Base-by-base conservation (phyloP, 2,113 vertebrate genomes). In the Paedocypris sp. region DNA sequence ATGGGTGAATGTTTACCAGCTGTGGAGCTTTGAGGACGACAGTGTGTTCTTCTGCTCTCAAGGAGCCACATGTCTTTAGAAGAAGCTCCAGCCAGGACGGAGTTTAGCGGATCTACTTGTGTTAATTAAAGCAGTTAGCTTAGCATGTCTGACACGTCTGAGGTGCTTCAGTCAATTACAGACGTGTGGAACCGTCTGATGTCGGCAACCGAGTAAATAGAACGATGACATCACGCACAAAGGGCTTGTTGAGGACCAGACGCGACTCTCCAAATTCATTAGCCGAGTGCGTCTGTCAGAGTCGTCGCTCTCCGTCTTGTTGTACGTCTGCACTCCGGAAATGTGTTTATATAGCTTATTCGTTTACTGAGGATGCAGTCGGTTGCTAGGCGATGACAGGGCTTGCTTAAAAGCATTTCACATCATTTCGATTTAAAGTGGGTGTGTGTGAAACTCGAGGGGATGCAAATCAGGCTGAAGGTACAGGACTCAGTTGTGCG, bases 331-430 rank as follows among this genome's bases (percentile, higher is more conserved):
- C 31, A 43, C 53, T 31, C 38, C 9, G 4, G 53, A 58, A 43
- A 58, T 45, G 28, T 45, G 54, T 45, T 58, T 42, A 58, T 58
- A 43, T 58, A 43, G 39, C 54, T 19, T 45, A 39, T 58, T 58
- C 54, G 18, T 39, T 39, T 58, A 10, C 18, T n/a, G n/a, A n/a
- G n/a, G 39, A 58, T 22, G 18, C 25, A 13, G 26, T 43, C 1
- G 6, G 39, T 58, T 58, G 54, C 54, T 58, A 58, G 39, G 54
- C 42, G 54, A 58, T 58, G 54, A 58, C 54, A 43, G 26, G 16
- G 31, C 32, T 43, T 43, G 54, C 54, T 43, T 58, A 58, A 58
- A 58, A 58, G 54, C 54, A 58, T 56, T 41, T 36, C 5, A 23
- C 23, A 29, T 19, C 52, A 28, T 16, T 45, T 12, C 12, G 20